Percentiles rank a stretch among this genome's conserved stretches.
Conservation (phyloP, 2,113 vertebrate genomes). For the Nannobrachium achirus region DNA sequence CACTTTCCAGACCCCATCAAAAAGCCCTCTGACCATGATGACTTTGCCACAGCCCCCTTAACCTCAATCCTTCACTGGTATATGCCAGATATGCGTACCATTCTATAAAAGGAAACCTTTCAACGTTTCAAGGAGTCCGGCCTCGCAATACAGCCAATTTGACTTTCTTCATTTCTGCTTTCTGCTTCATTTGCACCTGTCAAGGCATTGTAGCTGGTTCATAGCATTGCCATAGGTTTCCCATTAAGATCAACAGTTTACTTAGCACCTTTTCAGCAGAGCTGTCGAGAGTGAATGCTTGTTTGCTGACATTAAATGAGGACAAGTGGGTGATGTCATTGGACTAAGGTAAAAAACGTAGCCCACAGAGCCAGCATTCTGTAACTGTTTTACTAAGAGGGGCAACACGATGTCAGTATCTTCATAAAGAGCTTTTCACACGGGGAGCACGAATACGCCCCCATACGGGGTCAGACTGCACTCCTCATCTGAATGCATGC, state of each 20-base stretch:
- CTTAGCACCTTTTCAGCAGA: constrained; percentile 4
- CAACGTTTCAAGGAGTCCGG: constrained; percentile 31
- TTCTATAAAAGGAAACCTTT: constrained; percentile 66
- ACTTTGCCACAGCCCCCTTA: constrained; percentile 44
- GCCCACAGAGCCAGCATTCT: constrained; percentile 6
- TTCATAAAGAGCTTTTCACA: too few relatives aligned
- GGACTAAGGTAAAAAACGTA: constrained; percentile 13
- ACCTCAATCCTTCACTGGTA: constrained; percentile 39
- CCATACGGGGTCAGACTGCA: too few relatives aligned
- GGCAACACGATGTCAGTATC: too few relatives aligned
- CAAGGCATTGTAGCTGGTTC: constrained; percentile 25
- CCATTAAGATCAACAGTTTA: constrained; percentile 38
- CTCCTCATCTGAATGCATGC: too few relatives aligned
- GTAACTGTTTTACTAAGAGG: constrained; percentile 4
- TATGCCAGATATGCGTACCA: constrained; percentile 56
- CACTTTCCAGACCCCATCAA: constrained; percentile 40
- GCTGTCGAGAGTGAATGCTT: constrained; percentile 18
- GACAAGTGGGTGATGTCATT: constrained; percentile 27
- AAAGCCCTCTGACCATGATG: constrained; percentile 46
- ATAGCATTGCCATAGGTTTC: constrained; percentile 25
- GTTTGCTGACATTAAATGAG: background rate
- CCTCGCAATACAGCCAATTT: constrained; percentile 28
- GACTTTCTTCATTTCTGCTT: constrained; percentile 22
- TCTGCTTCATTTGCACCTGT: constrained; percentile 62
- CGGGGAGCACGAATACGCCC: too few relatives aligned